phyloP scores from a whole-genome alignment of 30 jellyfish, hydroid and myxozoan species.

The Aurelia sp. region DNA sequence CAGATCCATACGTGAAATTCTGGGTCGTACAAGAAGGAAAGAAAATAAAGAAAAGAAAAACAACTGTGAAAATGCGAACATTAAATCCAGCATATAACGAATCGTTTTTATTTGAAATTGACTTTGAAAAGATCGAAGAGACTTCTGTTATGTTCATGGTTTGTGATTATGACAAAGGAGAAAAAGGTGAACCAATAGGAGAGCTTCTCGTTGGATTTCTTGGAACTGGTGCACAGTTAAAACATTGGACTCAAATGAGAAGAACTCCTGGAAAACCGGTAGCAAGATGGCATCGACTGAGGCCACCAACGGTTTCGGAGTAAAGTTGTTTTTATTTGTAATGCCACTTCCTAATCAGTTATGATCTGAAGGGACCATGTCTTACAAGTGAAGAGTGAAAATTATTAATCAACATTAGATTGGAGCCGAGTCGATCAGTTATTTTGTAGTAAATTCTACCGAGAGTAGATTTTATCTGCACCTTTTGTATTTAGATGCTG shows the following conservation, averaged over 20 bases:
- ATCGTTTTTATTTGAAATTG: conserved; percentile 85
- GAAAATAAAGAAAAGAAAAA: conserved; percentile 88
- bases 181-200: conserved; percentile 98
- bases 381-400: too few relatives aligned
- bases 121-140: conserved; percentile 89
- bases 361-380: too few relatives aligned
- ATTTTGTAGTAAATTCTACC: too few relatives aligned
- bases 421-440: too few relatives aligned
- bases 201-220: conserved; percentile 86
- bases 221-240: conserved; percentile 84
- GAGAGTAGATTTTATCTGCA: too few relatives aligned
- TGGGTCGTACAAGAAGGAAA: conserved; percentile 95
- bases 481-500: too few relatives aligned
- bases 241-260: conserved; percentile 95
- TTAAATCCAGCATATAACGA: conserved; percentile 94
- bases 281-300: conserved; percentile 87
- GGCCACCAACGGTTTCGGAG: conserved; percentile 80
- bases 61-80: conserved; percentile 94
- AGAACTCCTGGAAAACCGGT: conserved; percentile 94
- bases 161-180: conserved; percentile 98
- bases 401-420: too few relatives aligned
- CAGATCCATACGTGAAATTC: conserved; percentile 93
- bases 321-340: not conserved
- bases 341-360: too few relatives aligned
- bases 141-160: conserved; percentile 84